Evolutionary conservation across 92 coral and sea anemone genomes (phyloP).

Genomic region (Parazoanthus swiftii): DNA sequence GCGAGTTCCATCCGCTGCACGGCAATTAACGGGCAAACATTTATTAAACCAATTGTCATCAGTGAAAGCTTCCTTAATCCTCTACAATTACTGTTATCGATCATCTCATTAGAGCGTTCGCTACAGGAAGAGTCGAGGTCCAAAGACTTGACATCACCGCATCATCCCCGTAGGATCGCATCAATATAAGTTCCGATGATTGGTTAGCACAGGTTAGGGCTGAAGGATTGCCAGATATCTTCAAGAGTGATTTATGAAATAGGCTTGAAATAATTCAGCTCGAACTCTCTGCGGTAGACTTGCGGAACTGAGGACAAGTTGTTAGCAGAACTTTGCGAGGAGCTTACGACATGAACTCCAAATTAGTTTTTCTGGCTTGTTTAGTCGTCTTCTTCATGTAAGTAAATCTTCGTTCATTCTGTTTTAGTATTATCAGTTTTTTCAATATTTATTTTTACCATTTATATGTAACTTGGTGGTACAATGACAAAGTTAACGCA

Average conservation of each 20-base stretch:
- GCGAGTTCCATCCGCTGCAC: conserved; percentile 28
- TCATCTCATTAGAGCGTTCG: conserved; percentile 41
- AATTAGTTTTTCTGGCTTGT: conserved; percentile 1
- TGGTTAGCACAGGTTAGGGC: conserved; percentile 22
- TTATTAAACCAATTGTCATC: conserved; percentile 49
- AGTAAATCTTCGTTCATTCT: neutral
- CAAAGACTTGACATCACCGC: conserved; percentile 28
- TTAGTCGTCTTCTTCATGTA: conserved; percentile 23
- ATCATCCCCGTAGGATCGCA: conserved; percentile 13
- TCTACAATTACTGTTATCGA: conserved; percentile 50
- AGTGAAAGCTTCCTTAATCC: conserved; percentile 40
- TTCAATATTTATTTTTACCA: neutral
- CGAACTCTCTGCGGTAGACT: conserved; percentile 42
- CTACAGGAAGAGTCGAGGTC: conserved; percentile 42
- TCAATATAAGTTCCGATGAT: conserved; percentile 28
- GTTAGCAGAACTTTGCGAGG: conserved; percentile 5
- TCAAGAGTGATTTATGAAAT: conserved; percentile 39
- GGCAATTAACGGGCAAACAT: conserved; percentile 47
- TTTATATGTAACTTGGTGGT: conserved; percentile 5
- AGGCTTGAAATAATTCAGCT: conserved; percentile 1
- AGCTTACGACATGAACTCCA: conserved; percentile 20
- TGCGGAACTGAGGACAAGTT: conserved; percentile 27
- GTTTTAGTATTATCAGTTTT: neutral
- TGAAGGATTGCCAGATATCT: conserved; percentile 29
- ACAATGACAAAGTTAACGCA: neutral